These are phyloP conservation scores for Coreius guichenoti DNA, from an alignment of 2,797 vertebrate genomes.

Conservation along the genomic window DNA sequence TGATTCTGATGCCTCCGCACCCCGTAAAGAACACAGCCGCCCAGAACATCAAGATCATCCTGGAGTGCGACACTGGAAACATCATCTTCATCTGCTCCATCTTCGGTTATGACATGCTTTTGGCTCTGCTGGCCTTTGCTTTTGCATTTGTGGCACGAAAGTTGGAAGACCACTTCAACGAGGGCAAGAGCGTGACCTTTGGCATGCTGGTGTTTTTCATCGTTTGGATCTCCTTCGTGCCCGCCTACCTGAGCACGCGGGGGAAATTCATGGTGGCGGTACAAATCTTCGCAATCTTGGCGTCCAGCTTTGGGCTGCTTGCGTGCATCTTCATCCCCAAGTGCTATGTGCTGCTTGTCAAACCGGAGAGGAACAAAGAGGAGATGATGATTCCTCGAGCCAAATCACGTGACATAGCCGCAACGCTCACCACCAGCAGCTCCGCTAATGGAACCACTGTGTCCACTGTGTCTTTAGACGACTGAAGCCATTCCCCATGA, in stretches of 20 bases:
- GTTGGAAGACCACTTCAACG: conserved; percentile 85
- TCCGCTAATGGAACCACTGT: conserved; percentile 68
- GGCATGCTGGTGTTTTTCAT: conserved; percentile 90
- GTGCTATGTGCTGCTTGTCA: conserved; percentile 85
- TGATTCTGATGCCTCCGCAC: conserved; percentile 78
- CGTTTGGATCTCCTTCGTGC: conserved; percentile 89
- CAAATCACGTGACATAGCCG: conserved; percentile 73
- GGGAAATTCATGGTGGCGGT: conserved; percentile 91
- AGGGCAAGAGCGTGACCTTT: conserved; percentile 86
- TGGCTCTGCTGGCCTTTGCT: conserved; percentile 83
- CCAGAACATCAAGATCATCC: conserved; percentile 87
- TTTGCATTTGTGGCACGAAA: conserved; percentile 82
- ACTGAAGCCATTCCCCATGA: conserved; percentile 53
- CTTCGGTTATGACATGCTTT: conserved; percentile 83
- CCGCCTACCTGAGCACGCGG: conserved; percentile 87
- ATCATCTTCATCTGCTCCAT: conserved; percentile 84
- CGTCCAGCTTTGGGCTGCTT: conserved; percentile 87
- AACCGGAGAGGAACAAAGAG: conserved; percentile 84
- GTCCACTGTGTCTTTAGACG: conserved; percentile 74
- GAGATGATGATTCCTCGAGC: conserved; percentile 77
- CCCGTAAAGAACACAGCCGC: conserved; percentile 84
- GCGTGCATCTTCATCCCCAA: conserved; percentile 88
- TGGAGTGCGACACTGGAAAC: conserved; percentile 85
- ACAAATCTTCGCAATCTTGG: conserved; percentile 89
- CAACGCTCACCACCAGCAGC: conserved; percentile 69